A percentile compares a stretch with the other conserved stretches of the same genome.
phyloP scores from a whole-genome alignment of 2,113 vertebrate genomes.

The Sorex araneus region DNA sequence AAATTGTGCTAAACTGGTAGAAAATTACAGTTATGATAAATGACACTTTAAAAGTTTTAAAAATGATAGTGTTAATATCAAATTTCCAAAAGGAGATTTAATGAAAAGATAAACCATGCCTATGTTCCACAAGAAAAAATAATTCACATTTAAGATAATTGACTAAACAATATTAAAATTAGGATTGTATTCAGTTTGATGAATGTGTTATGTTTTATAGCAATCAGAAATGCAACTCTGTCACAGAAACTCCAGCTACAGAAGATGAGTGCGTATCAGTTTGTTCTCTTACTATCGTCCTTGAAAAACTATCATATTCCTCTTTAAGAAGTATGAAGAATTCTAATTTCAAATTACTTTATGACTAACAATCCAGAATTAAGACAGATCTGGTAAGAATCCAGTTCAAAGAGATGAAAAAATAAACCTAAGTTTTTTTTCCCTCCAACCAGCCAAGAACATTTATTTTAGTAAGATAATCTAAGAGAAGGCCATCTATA shows the following conservation, averaged over 20 bases:
- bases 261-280: neutral
- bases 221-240: no score
- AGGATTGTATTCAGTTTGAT: neutral
- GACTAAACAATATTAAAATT: neutral
- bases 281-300: neutral
- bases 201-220: neutral
- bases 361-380: neutral
- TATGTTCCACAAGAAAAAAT: neutral
- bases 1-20: no score
- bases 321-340: neutral
- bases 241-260: neutral
- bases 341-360: slow-evolving; percentile 18
- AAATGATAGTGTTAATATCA: neutral
- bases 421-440: neutral
- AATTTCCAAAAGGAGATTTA: slow-evolving; percentile 19
- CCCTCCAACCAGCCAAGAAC: neutral
- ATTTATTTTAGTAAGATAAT: neutral
- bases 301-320: no score
- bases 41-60: neutral
- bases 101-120: neutral
- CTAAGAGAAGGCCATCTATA: neutral
- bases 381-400: neutral
- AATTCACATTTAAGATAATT: neutral
- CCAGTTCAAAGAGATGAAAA: neutral
- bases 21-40: neutral